Evolutionary conservation across 1,140 invertebrate genomes (phyloP), one percentile per base, ranked within the genome.

Genomic region (Palaemon carinicauda): DNA sequence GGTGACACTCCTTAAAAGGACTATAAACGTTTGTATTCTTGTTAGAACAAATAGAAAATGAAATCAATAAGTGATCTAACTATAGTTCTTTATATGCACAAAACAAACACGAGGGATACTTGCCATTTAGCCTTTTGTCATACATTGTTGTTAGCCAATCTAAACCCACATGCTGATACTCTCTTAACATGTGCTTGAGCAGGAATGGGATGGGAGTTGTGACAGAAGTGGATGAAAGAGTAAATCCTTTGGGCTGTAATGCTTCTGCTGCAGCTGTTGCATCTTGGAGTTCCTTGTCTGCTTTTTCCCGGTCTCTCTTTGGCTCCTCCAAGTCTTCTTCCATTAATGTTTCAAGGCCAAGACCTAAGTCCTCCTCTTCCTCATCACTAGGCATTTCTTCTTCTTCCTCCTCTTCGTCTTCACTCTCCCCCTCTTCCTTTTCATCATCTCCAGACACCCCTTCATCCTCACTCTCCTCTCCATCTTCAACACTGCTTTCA

Each of bases 81-180:
- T n/a, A n/a, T n/a, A n/a, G n/a, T n/a, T n/a, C n/a, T n/a, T n/a
- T n/a, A n/a, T n/a, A n/a, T n/a, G n/a, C n/a, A n/a, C n/a, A n/a
- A n/a, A 81, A 33, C 5, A 27, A 81, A 98, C 98, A 78, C 98
- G 24, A 50, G 52, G 31, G 2, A 15, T 69, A 21, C 41, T 86
- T 77, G 87, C 88, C 99, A 93, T 99, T 99, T 56, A 99, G 93
- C 91, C 97, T 97, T 90, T 98, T 95, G 82, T 99, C 97, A 91
- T 98, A 97, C 96, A 99, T 98, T 0, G 98, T 98, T 41, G 98
- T 98, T 88, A 99, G 93, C 99, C 99, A 99, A 92, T 99, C 98
- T 83, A 99, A 93, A 73, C 99, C 99, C 91, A 99, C 98, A 91
- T 99, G 98, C 93, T 99, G 96, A 93, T 99, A 99, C 92, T 99